These are phyloP conservation scores for Graptemys geographica DNA, from an alignment of 2,797 vertebrate species.

Conservation along the genomic window DNA sequence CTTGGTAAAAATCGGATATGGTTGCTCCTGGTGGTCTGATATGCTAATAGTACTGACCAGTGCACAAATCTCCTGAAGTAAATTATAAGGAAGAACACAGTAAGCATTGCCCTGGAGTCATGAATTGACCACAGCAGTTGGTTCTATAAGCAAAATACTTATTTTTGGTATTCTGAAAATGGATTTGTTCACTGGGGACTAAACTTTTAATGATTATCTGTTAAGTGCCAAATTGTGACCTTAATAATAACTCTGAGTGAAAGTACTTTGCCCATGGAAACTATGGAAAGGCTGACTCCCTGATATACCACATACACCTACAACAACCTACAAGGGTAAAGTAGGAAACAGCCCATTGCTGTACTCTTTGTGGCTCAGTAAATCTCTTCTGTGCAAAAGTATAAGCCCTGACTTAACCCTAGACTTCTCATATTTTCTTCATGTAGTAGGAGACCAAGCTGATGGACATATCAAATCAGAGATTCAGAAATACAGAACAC, in stretches of 20 bases:
- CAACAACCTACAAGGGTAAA: fast-evolving
- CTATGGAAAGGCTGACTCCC: neutral
- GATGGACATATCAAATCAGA: neutral
- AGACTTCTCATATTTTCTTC: neutral
- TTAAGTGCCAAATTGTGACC: neutral
- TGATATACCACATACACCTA: neutral
- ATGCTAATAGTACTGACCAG: neutral
- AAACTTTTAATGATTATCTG: neutral
- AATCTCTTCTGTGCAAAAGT: neutral
- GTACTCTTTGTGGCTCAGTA: neutral
- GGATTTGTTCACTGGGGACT: neutral
- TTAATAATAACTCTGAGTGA: neutral
- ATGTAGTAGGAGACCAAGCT: neutral
- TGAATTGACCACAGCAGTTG: neutral
- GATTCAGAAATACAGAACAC: neutral
- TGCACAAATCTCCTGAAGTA: neutral
- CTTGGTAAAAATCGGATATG: neutral
- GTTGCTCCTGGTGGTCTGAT: neutral
- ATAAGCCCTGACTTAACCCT: fast-evolving
- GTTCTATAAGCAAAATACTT: constrained; percentile 17
- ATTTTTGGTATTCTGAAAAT: neutral
- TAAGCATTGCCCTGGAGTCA: neutral
- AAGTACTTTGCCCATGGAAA: neutral
- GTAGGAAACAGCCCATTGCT: fast-evolving
- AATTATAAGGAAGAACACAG: constrained; percentile 29